These are phyloP conservation scores for Lasioglossum leucozonium DNA, from an alignment of 2,888 invertebrate species.

Conservation along the genomic window DNA sequence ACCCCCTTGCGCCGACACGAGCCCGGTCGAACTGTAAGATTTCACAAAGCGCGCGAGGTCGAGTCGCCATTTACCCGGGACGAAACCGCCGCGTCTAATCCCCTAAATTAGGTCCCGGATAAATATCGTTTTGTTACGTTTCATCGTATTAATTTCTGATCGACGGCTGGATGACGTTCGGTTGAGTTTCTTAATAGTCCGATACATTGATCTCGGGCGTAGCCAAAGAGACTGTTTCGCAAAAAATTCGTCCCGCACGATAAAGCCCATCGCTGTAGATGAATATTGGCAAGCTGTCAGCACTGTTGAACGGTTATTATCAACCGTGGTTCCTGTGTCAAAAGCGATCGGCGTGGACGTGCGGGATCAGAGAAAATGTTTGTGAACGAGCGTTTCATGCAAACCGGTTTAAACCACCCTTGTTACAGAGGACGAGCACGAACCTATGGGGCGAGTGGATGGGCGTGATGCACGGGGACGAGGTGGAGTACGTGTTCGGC, in stretches of 20 bases:
- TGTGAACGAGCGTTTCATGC: neutral
- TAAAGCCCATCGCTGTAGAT: constrained; percentile 11
- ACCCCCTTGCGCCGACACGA: neutral
- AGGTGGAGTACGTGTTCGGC: constrained; percentile 98
- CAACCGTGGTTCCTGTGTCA: constrained; percentile 26
- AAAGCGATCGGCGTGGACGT: constrained; percentile 8
- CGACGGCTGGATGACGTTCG: neutral
- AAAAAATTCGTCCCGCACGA: neutral
- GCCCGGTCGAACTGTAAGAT: neutral
- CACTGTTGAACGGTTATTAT: constrained; percentile 30
- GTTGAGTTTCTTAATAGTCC: neutral
- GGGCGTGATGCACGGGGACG: constrained; percentile 99
- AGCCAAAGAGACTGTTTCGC: neutral
- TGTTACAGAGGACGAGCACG: constrained; percentile 93
- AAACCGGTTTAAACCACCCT: constrained; percentile 9
- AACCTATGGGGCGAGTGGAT: constrained; percentile 99
- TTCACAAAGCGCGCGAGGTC: constrained; percentile 2
- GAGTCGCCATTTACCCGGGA: neutral
- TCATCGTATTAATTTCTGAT: neutral
- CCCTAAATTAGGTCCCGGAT: neutral
- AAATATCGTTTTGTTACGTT: neutral
- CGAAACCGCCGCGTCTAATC: neutral
- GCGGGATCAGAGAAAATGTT: constrained; percentile 15
- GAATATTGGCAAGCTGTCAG: constrained; percentile 43
- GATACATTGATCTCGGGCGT: neutral